Percentiles rank a stretch among this genome's conserved stretches.
Evolutionary conservation across 1,140 invertebrate species (phyloP).

Genomic region (Bombus pascuorum): DNA sequence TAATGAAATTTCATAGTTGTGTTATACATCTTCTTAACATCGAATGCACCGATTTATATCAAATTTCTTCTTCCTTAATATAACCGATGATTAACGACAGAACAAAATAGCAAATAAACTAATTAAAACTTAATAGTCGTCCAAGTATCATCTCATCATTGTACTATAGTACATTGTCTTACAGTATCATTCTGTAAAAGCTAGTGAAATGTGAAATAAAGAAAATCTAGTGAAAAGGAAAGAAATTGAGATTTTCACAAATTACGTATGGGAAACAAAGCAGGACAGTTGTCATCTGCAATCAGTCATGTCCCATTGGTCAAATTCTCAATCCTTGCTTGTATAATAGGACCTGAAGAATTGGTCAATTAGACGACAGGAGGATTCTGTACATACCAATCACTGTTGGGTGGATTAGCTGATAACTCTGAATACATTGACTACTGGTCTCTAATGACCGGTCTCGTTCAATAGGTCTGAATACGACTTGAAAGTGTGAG

Average conservation of each 20-base stretch:
- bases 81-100: too few species aligned
- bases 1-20: too few species aligned
- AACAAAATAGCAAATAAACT: too few species aligned
- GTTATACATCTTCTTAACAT: too few species aligned
- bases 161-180: too few species aligned
- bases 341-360: slow-evolving; percentile 30
- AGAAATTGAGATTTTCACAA: background rate
- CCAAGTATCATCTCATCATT: too few species aligned
- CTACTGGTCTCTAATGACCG: slow-evolving; percentile 28
- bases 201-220: background rate
- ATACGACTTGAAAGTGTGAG: background rate
- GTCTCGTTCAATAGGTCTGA: slow-evolving; percentile 17
- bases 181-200: too few species aligned
- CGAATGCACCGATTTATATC: too few species aligned
- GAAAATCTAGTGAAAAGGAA: background rate
- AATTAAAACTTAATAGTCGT: too few species aligned
- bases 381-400: slow-evolving; percentile 38
- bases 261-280: background rate
- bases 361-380: slow-evolving; percentile 29
- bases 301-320: background rate
- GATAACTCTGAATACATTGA: slow-evolving; percentile 39
- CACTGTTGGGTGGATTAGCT: slow-evolving; percentile 33
- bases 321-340: slow-evolving; percentile 24
- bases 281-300: background rate
- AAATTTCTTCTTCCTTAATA: too few species aligned